Base-by-base conservation (phyloP, 2,888 invertebrate species). In the Synanthedon vespiformis region DNA sequence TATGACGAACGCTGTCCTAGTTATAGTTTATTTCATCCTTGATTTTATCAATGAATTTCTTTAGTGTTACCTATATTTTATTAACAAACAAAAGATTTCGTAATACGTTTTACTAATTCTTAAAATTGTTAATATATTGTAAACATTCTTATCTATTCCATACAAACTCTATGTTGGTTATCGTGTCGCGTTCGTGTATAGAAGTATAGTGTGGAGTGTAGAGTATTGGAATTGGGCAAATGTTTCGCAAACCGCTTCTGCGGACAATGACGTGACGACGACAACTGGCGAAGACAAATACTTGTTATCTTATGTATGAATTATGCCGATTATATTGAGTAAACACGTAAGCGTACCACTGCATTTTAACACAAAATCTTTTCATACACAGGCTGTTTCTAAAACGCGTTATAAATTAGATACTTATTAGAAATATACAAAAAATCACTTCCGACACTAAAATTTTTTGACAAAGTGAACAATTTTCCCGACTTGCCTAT, bases 261-360 rank as follows among this genome's bases (percentile, higher is more conserved):
- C 72, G 65, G 67, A 64, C 75, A 70, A 83, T 84, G 78, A 79
- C 77, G 34, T 34, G 34, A 71, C 79, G 76, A 77, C 77, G 81
- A 81, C 83, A 77, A 75, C 70, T 67, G 72, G 67, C 68, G 77
- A 81, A 85, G 77, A 82, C 85, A 87, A 87, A 85, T 72, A 86
- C 80, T 77, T 70, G 82, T 81, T 86, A 86, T 86, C 85, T 80
- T 84, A 84, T 34, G 34, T 86, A 85, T 87, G 87, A 87, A 86
- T 87, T 85, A 87, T 85, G 81, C 81, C 83, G 86, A 85, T 84
- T 81, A 84, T 82, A 72, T 80, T 83, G 74, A 63, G 77, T 70
- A 84, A 86, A 87, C 80, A 84, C 69, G 70, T 74, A 74, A 34
- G 34, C 77, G 74, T 72, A 70, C 64, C 58, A 74, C 66, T 83